Percentiles rank a stretch among this genome's conserved stretches.
Conservation (phyloP, 2,797 vertebrate species). For the Vespertilio murinus region DNA sequence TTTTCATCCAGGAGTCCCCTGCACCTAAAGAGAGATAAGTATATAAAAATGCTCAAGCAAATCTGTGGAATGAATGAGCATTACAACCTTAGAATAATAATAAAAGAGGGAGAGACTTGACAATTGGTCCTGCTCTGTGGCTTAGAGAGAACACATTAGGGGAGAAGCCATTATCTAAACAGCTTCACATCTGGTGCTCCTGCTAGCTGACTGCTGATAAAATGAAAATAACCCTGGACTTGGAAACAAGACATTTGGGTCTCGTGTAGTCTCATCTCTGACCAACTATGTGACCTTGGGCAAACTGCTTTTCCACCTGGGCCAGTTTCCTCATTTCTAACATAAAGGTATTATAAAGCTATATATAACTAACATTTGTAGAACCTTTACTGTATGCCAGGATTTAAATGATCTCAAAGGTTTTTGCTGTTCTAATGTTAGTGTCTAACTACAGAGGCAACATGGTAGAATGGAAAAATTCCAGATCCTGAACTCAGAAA, state of each 20-base stretch:
- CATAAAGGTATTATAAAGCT: conserved; percentile 25
- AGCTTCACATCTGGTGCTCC: not conserved
- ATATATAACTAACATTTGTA: conserved; percentile 42
- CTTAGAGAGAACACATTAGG: not conserved
- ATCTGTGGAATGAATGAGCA: conserved; percentile 40
- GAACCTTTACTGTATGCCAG: not conserved
- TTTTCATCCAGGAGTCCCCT: not conserved
- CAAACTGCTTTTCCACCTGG: not conserved
- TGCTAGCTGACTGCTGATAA: not conserved
- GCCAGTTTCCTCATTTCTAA: conserved; percentile 8
- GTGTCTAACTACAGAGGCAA: conserved; percentile 11
- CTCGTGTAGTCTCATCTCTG: conserved; percentile 22
- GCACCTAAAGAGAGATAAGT: not conserved
- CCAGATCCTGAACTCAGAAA: not conserved
- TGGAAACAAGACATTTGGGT: not conserved
- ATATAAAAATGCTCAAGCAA: conserved; percentile 3
- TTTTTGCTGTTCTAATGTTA: not conserved
- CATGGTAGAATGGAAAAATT: not conserved
- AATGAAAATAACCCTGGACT: conserved; percentile 12
- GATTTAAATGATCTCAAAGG: conserved; percentile 23
- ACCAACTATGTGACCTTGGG: conserved; percentile 1
- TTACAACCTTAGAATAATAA: not conserved
- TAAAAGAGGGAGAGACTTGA: not conserved
- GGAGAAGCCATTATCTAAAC: not conserved
- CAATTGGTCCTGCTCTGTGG: not conserved